Conservation (phyloP, 2,888 invertebrate genomes). For the Trichogramma dendrolimi region DNA sequence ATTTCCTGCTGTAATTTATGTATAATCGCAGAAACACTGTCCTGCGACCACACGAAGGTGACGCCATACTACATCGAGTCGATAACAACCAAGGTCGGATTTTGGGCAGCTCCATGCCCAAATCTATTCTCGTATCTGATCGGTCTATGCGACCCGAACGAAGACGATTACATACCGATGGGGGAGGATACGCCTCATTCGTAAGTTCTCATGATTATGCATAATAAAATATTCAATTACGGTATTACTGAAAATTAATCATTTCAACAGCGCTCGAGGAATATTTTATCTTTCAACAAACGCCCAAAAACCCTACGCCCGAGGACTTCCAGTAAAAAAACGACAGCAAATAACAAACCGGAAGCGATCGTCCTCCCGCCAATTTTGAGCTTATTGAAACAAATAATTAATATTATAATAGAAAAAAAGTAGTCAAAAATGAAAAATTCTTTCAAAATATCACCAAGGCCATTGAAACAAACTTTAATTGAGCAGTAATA, state of each 20-base stretch:
- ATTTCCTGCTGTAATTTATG: constrained; percentile 1
- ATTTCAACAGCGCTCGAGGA: constrained; percentile 68
- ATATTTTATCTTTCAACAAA: constrained; percentile 83
- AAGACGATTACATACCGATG: constrained; percentile 78
- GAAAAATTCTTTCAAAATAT: too few relatives aligned
- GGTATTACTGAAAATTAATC: constrained; percentile 4
- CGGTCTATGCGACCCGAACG: constrained; percentile 77
- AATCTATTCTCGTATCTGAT: constrained; percentile 78
- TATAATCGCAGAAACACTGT: constrained; percentile 67
- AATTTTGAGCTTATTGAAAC: constrained; percentile 51
- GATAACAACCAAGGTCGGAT: constrained; percentile 72
- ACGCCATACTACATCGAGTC: constrained; percentile 88
- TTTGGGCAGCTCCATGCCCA: constrained; percentile 81
- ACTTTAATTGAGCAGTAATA: too few relatives aligned
- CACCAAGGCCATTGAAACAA: too few relatives aligned
- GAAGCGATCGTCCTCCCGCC: constrained; percentile 52
- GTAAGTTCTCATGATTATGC: constrained; percentile 55
- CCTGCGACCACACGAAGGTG: constrained; percentile 86
- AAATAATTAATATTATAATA: constrained; percentile 49
- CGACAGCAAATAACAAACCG: constrained; percentile 47
- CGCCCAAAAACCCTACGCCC: constrained; percentile 77
- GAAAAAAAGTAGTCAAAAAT: constrained; percentile 40
- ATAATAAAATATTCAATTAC: neutral
- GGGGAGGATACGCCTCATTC: constrained; percentile 76
- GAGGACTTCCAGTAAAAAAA: constrained; percentile 71